phyloP scores from a whole-genome alignment of 2,797 vertebrate genomes.

The Ficedula albicollis region DNA sequence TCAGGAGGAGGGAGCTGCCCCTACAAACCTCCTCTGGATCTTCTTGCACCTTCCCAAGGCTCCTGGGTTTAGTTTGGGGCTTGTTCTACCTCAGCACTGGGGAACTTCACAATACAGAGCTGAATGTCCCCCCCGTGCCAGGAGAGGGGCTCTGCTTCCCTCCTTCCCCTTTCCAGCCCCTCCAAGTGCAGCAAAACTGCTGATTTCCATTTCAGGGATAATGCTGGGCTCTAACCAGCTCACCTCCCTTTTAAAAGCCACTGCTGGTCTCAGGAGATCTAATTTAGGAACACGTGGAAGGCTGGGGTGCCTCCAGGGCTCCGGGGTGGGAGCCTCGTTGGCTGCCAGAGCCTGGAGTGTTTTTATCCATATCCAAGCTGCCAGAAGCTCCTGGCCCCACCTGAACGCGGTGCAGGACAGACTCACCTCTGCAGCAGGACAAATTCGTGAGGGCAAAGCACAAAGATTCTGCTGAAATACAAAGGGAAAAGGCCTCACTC shows the following conservation, averaged over 20 bases:
- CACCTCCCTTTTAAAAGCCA: background rate
- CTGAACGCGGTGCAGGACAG: background rate
- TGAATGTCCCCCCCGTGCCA: background rate
- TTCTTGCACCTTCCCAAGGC: background rate
- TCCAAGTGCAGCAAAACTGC: background rate
- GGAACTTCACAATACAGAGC: background rate
- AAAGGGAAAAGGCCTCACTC: background rate
- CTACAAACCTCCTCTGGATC: background rate
- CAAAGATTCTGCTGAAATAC: background rate
- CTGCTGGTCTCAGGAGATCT: background rate
- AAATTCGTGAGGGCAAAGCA: background rate
- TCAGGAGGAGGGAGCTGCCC: background rate
- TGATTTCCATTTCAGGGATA: background rate
- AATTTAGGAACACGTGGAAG: constrained; percentile 3
- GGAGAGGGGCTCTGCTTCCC: background rate
- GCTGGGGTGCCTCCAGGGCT: background rate
- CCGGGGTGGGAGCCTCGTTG: background rate
- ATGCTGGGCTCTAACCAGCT: constrained; percentile 6
- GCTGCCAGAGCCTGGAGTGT: background rate
- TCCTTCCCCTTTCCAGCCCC: background rate
- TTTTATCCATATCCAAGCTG: background rate
- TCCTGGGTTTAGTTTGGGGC: background rate
- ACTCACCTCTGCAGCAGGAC: background rate
- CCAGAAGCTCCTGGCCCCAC: background rate
- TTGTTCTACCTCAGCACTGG: background rate